These are phyloP conservation scores for Bufo bufo DNA, from an alignment of 2,113 vertebrate genomes.

Conservation along the genomic window DNA sequence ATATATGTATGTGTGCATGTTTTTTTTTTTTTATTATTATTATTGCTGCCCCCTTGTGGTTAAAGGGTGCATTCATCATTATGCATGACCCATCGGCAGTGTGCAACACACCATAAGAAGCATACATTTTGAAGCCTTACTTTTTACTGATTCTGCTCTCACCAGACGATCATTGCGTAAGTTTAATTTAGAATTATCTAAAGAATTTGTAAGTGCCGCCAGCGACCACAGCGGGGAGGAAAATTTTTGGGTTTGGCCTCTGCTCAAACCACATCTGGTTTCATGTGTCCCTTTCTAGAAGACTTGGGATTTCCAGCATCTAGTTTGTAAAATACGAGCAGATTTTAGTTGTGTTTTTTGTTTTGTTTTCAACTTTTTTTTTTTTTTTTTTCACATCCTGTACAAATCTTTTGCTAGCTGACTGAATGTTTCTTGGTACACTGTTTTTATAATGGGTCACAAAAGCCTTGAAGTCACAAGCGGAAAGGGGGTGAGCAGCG, in stretches of 20 bases:
- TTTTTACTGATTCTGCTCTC: not conserved
- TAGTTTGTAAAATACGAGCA: not conserved
- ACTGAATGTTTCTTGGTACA: conserved; percentile 24
- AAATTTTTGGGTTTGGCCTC: not conserved
- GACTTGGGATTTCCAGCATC: not conserved
- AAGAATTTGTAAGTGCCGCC: conserved; percentile 3
- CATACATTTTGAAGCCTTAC: conserved; percentile 1
- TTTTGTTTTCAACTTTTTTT: not conserved
- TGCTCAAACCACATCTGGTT: not conserved
- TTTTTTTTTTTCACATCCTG: not conserved
- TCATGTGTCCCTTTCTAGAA: not conserved
- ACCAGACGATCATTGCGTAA: not conserved
- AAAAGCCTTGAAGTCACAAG: not conserved
- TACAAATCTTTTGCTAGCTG: conserved; percentile 6
- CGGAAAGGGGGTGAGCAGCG: not conserved
- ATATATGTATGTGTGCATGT: not conserved
- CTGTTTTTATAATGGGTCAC: not conserved
- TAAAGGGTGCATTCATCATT: not conserved
- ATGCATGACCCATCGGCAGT: not conserved
- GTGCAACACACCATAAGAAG: not conserved
- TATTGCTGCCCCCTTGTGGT: not conserved
- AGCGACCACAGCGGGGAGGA: not conserved
- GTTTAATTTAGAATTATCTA: not conserved
- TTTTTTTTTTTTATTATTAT: not conserved
- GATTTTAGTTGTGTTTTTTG: not conserved